Conservation (phyloP, 2,113 vertebrate genomes). For the Empidonax traillii region DNA sequence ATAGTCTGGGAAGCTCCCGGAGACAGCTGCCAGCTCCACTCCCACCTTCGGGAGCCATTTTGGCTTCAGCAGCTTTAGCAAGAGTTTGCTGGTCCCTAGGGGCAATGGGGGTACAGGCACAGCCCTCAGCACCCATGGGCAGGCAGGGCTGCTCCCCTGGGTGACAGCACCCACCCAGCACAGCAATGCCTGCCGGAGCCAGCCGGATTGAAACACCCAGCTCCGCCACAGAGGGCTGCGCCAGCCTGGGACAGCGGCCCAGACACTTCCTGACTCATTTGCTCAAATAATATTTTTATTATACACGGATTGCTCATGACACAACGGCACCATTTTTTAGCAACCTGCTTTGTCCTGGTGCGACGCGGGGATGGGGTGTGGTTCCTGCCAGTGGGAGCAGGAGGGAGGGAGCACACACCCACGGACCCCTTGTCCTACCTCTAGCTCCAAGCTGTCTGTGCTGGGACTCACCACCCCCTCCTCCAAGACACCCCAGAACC, state of each 20-base stretch:
- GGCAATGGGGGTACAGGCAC: neutral
- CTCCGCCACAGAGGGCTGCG: neutral
- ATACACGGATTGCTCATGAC: slow-evolving; percentile 24
- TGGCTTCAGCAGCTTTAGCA: neutral
- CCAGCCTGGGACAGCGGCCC: slow-evolving; percentile 33
- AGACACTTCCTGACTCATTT: slow-evolving; percentile 48
- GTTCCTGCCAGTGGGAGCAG: neutral
- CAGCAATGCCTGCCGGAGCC: neutral
- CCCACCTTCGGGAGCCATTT: neutral
- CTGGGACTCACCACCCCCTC: neutral
- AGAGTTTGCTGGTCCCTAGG: neutral
- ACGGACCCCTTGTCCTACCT: neutral
- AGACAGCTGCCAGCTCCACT: neutral
- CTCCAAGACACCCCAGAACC: neutral
- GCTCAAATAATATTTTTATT: slow-evolving; percentile 57
- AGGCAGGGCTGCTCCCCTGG: neutral
- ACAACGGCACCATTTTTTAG: slow-evolving; percentile 38
- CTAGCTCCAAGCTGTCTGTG: neutral
- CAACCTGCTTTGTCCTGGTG: neutral
- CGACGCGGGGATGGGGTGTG: rapidly evolving
- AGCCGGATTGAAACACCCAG: neutral
- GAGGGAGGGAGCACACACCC: neutral
- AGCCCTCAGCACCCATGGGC: neutral
- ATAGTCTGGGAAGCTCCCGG: neutral
- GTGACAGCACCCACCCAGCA: neutral